phyloP scores from a whole-genome alignment of 2,113 vertebrate species.

The Camelus dromedarius region DNA sequence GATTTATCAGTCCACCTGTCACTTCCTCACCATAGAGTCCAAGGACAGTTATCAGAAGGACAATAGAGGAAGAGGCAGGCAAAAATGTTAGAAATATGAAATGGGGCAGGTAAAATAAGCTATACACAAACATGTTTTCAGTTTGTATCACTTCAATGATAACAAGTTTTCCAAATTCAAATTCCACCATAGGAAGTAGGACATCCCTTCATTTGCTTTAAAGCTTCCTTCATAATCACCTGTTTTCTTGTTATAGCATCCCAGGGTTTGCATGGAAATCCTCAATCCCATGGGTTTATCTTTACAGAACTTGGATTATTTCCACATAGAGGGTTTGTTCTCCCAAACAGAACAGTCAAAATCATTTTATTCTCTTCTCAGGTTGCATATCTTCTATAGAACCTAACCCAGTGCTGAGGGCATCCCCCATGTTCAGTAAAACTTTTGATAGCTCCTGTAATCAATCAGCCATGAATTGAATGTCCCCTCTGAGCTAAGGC shows the following conservation, averaged over 20 bases:
- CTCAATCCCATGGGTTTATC: neutral
- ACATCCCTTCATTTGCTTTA: neutral
- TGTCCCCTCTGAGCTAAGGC: neutral
- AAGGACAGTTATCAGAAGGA: conserved; percentile 5
- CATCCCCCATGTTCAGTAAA: neutral
- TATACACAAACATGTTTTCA: neutral
- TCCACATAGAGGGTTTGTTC: conserved; percentile 1
- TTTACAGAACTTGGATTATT: neutral
- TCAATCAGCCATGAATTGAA: neutral
- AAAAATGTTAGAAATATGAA: conserved; percentile 28
- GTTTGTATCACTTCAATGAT: neutral
- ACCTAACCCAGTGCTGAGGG: neutral
- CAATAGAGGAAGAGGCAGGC: neutral
- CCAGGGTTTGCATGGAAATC: neutral
- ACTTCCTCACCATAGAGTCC: neutral
- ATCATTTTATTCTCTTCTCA: conserved; percentile 30
- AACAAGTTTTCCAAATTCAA: conserved; percentile 3
- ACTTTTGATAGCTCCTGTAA: neutral
- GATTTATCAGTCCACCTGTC: neutral
- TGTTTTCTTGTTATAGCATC: neutral
- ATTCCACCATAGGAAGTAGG: neutral
- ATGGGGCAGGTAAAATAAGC: neutral
- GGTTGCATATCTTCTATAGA: neutral
- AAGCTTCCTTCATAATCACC: conserved; percentile 15
- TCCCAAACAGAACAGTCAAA: neutral